A percentile compares a stretch with the other conserved stretches of the same genome.
These are phyloP conservation scores for Silurus lanzhouensis DNA, from an alignment of 2,797 vertebrate genomes.

Conservation along the genomic window DNA sequence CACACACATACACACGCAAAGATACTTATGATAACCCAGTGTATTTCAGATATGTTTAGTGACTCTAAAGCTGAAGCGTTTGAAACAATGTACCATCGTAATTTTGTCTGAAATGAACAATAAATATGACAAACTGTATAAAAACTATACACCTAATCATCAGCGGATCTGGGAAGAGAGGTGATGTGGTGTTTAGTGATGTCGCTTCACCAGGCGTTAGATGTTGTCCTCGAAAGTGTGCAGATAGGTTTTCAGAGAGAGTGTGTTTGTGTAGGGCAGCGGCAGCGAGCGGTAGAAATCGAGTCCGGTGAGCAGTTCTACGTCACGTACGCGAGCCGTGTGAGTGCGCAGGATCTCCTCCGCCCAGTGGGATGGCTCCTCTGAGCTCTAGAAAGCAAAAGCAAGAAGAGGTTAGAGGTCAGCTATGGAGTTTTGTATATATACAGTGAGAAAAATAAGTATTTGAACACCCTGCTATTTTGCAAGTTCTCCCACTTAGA, in stretches of 20 bases:
- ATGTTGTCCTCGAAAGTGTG: slow-evolving; percentile 91
- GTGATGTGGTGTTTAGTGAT: slow-evolving; percentile 14
- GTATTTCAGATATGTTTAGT: slow-evolving; percentile 18
- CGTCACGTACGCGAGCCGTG: slow-evolving; percentile 87
- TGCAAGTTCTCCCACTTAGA: too few relatives aligned
- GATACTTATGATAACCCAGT: not conserved
- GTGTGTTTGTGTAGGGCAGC: slow-evolving; percentile 82
- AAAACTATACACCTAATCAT: slow-evolving; percentile 64
- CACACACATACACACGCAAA: slow-evolving; percentile 1
- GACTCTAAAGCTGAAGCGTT: not conserved
- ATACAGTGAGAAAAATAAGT: too few relatives aligned
- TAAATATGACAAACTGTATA: slow-evolving; percentile 68
- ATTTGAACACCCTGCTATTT: too few relatives aligned
- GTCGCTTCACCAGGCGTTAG: slow-evolving; percentile 62
- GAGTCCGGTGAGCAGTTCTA: slow-evolving; percentile 90
- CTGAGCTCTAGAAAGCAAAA: slow-evolving; percentile 72
- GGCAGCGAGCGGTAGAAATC: slow-evolving; percentile 88
- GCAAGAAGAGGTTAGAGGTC: slow-evolving; percentile 4
- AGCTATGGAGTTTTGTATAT: not conserved
- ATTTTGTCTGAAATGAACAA: slow-evolving; percentile 55
- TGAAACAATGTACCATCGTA: slow-evolving; percentile 15
- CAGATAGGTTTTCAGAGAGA: slow-evolving; percentile 92
- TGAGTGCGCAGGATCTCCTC: slow-evolving; percentile 91
- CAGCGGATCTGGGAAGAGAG: slow-evolving; percentile 32
- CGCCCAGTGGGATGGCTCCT: slow-evolving; percentile 87